These are phyloP conservation scores for Dryococelus australis DNA, from an alignment of 2,888 invertebrate species.

Conservation along the genomic window DNA sequence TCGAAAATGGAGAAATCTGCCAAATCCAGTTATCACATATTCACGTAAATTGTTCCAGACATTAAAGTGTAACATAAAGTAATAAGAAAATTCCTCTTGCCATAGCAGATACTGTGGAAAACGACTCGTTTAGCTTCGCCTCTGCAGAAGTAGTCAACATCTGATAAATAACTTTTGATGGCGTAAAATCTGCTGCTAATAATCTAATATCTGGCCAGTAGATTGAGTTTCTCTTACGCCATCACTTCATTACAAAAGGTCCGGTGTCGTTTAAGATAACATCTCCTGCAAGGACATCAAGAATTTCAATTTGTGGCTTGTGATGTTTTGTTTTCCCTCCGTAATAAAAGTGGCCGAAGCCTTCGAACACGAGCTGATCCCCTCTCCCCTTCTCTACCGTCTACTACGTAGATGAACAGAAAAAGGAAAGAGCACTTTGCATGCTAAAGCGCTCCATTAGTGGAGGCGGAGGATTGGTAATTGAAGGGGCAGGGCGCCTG, in stretches of 20 bases:
- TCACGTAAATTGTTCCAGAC: too few relatives aligned
- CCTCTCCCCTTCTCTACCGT: not conserved
- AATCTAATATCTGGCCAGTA: not conserved
- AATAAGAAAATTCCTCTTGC: not conserved
- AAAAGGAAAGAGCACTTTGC: not conserved
- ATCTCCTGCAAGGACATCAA: not conserved
- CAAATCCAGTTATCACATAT: too few relatives aligned
- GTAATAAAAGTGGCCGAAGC: not conserved
- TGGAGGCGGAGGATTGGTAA: not conserved
- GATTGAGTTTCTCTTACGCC: not conserved
- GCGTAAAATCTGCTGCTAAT: not conserved
- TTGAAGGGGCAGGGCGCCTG: not conserved
- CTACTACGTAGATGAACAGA: not conserved
- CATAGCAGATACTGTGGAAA: not conserved
- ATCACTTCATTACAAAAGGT: slow-evolving; percentile 2
- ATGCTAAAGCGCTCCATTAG: not conserved
- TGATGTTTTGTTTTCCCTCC: not conserved
- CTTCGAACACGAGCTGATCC: too few relatives aligned
- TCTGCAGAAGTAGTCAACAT: not conserved
- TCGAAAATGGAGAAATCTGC: too few relatives aligned
- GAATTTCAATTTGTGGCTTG: not conserved
- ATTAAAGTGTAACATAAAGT: not conserved
- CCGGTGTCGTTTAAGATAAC: not conserved
- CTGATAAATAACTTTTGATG: not conserved
- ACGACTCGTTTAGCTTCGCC: not conserved